These are phyloP conservation scores for Gallinago media DNA, from an alignment of 2,113 vertebrate genomes.

Conservation along the genomic window DNA sequence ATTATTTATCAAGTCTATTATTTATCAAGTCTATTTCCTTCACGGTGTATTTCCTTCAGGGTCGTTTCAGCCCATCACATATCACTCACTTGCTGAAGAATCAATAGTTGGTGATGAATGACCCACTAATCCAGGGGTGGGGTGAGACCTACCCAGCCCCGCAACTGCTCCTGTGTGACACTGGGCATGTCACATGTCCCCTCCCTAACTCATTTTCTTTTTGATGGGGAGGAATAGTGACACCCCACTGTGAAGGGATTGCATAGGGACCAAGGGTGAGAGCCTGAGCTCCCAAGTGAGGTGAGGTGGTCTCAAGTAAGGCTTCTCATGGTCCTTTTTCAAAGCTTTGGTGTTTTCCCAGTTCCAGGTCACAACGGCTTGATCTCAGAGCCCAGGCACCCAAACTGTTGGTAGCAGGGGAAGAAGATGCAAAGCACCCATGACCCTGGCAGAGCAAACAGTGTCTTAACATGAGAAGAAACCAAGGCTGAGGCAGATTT, in stretches of 20 bases:
- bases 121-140: rapidly evolving
- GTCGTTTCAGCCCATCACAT: rapidly evolving
- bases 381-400: not conserved
- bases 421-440: not conserved
- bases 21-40: not conserved
- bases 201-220: not conserved
- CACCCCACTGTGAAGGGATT: not conserved
- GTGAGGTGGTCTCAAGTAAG: not conserved
- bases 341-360: not conserved
- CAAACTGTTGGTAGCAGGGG: rapidly evolving
- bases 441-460: not conserved
- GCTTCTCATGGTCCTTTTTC: not conserved
- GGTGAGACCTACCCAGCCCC: not conserved
- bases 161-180: not conserved
- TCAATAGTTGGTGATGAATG: not conserved
- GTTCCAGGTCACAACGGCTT: not conserved
- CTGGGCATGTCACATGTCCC: not conserved
- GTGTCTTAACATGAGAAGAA: not conserved
- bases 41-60: not conserved
- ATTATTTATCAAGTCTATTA: not conserved
- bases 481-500: not conserved
- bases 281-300: not conserved
- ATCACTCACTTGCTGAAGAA: not conserved
- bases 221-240: not conserved
- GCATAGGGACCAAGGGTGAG: rapidly evolving